A percentile compares a stretch with the other conserved stretches of the same genome.
These are phyloP conservation scores for Hippocampus abdominalis DNA, from an alignment of 2,113 vertebrate species.

Conservation along the genomic window DNA sequence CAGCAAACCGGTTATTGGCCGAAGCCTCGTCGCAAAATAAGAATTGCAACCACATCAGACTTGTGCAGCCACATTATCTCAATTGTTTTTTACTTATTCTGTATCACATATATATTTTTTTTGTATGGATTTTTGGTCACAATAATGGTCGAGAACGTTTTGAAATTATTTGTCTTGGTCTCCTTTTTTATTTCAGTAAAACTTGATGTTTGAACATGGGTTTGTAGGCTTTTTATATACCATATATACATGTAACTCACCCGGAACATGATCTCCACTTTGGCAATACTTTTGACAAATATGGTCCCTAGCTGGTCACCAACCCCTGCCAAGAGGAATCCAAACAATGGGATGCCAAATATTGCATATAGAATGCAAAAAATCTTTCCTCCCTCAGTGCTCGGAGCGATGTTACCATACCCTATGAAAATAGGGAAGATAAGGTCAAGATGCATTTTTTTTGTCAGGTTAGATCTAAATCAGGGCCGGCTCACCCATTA, in stretches of 20 bases:
- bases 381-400: conserved; percentile 92
- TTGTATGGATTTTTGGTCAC: too few species aligned
- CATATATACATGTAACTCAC: conserved; percentile 68
- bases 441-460: neutral
- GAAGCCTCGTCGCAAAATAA: too few species aligned
- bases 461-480: neutral
- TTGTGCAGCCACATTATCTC: too few species aligned
- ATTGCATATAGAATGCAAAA: conserved; percentile 97
- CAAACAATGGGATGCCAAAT: conserved; percentile 95
- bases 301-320: conserved; percentile 97
- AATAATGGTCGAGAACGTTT: too few species aligned
- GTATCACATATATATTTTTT: too few species aligned
- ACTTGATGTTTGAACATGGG: neutral
- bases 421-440: conserved; percentile 64
- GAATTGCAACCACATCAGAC: too few species aligned
- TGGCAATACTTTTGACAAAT: conserved; percentile 93
- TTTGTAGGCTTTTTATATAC: neutral
- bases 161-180: neutral
- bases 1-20: too few species aligned
- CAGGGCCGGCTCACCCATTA: too few species aligned
- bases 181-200: neutral
- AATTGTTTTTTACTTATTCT: too few species aligned
- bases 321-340: conserved; percentile 92
- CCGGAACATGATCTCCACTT: conserved; percentile 93
- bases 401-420: conserved; percentile 94